Evolutionary conservation across 2,888 invertebrate genomes (phyloP), one percentile per base, ranked within the genome.

Genomic region (Lissocephala sabroskyi): DNA sequence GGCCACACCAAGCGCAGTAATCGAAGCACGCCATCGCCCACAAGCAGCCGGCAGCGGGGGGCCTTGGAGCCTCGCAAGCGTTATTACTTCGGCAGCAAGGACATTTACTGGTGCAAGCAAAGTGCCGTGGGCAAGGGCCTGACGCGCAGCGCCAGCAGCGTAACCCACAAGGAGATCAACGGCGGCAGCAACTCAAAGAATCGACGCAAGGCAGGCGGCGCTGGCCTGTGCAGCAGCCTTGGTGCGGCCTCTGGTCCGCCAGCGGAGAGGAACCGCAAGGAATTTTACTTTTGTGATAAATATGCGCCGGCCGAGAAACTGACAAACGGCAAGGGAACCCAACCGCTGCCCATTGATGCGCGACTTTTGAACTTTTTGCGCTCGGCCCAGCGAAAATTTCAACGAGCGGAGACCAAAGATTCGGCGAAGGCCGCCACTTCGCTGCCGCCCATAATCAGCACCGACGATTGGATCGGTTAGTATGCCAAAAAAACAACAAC

Each of bases 391-490:
- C 79, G 78, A 7, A 80, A 64, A 57, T 65, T 80, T 46, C 79
- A 79, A 43, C 62, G 57, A 1, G 16, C 41, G 14, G 35, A 35
- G 16, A 35, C 17, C 35, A 17, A 35, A 16, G 14, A 13, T 14
- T 14, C 13, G 30, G 3, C 23, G 4, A 23, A 3, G 4, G 7
- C 3, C 39, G 51, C 30, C 49, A 50, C 43, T 17, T 76, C 77
- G 1, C 26, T 70, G 36, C 66, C 64, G 35, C 49, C 52, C 28
- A 55, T 39, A 48, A 28, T 66, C 43, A 64, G 52, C 11, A 49
- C 73, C 13, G 80, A 80, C 46, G 80, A 79, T 60, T 81, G 81
- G 80, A 68, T 80, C 45, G 79, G 79, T 80, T 81, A 80, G 79
- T 80, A 79, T 49, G 39, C 32, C 41, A 44, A 44, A 30, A 29